Percentiles rank a stretch among this genome's conserved stretches.
phyloP scores from a whole-genome alignment of 2,888 invertebrate genomes.

The Cataglyphis livida region DNA sequence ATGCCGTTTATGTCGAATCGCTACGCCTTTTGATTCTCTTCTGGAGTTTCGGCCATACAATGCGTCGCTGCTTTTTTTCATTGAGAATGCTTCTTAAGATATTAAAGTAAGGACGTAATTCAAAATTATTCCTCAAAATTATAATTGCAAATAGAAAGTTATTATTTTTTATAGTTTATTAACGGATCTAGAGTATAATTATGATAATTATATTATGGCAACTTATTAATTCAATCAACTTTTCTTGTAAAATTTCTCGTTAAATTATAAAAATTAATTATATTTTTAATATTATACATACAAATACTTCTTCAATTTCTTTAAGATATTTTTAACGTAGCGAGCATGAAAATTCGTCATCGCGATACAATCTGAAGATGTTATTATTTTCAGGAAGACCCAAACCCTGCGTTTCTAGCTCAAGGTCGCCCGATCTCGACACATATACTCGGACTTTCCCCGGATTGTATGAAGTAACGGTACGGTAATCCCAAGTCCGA shows the following conservation, averaged over 20 bases:
- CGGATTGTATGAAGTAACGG: conserved; percentile 49
- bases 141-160: neutral
- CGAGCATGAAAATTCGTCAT: neutral
- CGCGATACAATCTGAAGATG: neutral
- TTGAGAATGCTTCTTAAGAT: neutral
- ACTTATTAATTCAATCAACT: neutral
- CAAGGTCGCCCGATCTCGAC: conserved; percentile 29
- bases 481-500: conserved; percentile 41
- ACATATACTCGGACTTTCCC: conserved; percentile 36
- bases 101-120: neutral
- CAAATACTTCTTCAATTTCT: neutral
- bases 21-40: neutral
- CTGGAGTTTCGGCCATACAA: neutral
- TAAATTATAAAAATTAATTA: neutral
- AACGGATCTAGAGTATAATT: neutral
- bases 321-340: neutral
- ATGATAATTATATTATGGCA: neutral
- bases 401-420: conserved; percentile 14
- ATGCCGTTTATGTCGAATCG: neutral
- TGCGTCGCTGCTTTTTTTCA: neutral
- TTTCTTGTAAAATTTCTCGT: neutral
- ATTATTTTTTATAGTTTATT: neutral
- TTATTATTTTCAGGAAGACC: neutral
- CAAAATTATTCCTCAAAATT: neutral
- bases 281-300: neutral